Percentiles rank a stretch among this genome's conserved stretches.
phyloP scores from a whole-genome alignment of 2,888 invertebrate genomes.

The Drosophila parthenogenetica region DNA sequence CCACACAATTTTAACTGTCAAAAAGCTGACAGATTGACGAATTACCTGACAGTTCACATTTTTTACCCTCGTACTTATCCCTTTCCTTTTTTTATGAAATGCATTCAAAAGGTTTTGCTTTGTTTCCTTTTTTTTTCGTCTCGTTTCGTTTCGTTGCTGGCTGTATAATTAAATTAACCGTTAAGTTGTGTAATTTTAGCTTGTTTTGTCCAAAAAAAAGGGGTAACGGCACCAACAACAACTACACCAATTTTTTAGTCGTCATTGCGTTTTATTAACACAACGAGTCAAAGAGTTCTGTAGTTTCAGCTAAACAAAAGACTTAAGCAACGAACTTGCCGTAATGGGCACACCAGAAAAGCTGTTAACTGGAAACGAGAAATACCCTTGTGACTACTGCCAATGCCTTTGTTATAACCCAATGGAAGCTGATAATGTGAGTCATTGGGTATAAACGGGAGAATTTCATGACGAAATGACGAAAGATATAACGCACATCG shows the following conservation, averaged over 20 bases:
- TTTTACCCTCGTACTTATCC: conserved; percentile 25
- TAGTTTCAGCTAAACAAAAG: conserved; percentile 51
- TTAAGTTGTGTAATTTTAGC: conserved; percentile 71
- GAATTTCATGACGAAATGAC: conserved; percentile 67
- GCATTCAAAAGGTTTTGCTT: conserved; percentile 42
- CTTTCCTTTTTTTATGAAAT: conserved; percentile 41
- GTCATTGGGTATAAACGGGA: conserved; percentile 52
- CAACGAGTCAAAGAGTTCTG: conserved; percentile 30
- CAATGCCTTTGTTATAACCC: conserved; percentile 15
- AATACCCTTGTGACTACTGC: conserved; percentile 31
- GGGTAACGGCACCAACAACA: conserved; percentile 50
- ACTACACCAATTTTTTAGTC: conserved; percentile 37
- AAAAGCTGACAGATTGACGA: conserved; percentile 69
- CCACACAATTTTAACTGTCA: conserved; percentile 61
- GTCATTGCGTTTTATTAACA: conserved; percentile 63
- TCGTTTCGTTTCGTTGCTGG: conserved; percentile 11
- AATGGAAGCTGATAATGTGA: conserved; percentile 49
- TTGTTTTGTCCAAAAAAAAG: conserved; percentile 30
- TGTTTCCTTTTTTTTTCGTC: conserved; percentile 40
- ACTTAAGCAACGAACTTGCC: conserved; percentile 62
- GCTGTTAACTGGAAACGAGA: conserved; percentile 33
- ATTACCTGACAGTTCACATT: conserved; percentile 53
- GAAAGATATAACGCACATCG: conserved; percentile 43
- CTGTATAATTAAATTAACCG: conserved; percentile 66
- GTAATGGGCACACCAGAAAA: conserved; percentile 44